phyloP scores from a whole-genome alignment of 1,140 invertebrate species.

The Drosophila sturtevanti region DNA sequence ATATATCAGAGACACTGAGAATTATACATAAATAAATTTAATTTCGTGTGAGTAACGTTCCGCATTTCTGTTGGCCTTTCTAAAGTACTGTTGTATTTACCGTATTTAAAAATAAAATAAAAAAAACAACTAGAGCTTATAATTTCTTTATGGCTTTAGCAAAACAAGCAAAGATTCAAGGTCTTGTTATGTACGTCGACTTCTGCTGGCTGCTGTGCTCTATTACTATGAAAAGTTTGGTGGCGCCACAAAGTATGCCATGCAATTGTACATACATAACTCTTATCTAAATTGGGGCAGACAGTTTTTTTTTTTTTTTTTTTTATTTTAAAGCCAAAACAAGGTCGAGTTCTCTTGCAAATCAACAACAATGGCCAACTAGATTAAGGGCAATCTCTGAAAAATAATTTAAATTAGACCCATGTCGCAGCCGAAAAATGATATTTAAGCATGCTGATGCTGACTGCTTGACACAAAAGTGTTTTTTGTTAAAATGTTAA shows the following conservation, averaged over 20 bases:
- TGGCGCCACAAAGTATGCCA: conserved; percentile 53
- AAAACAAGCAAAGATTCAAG: neutral
- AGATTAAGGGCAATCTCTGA: conserved; percentile 39
- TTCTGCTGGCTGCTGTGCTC: too few species aligned
- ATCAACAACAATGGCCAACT: conserved; percentile 17
- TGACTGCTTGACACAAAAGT: neutral
- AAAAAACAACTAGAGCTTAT: neutral
- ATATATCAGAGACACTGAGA: too few species aligned
- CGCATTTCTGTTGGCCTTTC: neutral
- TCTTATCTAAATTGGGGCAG: conserved; percentile 65
- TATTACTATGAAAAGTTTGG: neutral
- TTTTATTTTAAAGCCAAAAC: too few species aligned
- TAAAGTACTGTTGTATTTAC: neutral
- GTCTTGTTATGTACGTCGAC: neutral
- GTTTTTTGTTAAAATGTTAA: conserved; percentile 2
- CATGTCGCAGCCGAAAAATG: conserved; percentile 11
- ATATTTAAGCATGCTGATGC: conserved; percentile 51
- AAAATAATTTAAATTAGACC: conserved; percentile 2
- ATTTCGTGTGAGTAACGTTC: neutral
- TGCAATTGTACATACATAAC: neutral
- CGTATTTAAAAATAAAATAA: neutral
- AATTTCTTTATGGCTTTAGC: conserved; percentile 5
- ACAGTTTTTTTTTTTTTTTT: too few species aligned
- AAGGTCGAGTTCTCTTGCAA: conserved; percentile 20
- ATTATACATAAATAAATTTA: neutral